phyloP scores from a whole-genome alignment of 1,140 invertebrate species.

The Chironomus tepperi region DNA sequence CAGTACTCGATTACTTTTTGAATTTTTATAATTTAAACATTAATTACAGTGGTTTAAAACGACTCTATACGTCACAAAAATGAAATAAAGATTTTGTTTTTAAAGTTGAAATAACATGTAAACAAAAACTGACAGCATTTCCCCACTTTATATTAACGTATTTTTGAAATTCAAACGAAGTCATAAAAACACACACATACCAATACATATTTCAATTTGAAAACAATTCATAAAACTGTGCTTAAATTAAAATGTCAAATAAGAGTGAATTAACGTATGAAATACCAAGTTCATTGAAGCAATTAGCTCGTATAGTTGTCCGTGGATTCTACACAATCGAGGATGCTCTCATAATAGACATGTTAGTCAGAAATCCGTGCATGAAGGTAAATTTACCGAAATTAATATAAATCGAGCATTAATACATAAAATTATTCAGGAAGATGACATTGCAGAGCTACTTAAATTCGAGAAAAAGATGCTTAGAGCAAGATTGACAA shows the following conservation, averaged over 20 bases:
- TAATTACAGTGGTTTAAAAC: too few relatives aligned
- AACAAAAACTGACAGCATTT: too few relatives aligned
- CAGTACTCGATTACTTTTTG: too few relatives aligned
- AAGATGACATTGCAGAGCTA: constrained; percentile 90
- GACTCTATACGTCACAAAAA: too few relatives aligned
- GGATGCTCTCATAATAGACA: constrained; percentile 88
- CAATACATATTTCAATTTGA: too few relatives aligned
- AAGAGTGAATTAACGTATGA: constrained; percentile 41
- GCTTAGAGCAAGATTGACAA: constrained; percentile 75
- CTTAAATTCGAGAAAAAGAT: constrained; percentile 93
- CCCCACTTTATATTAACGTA: too few relatives aligned
- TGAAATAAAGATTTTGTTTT: too few relatives aligned
- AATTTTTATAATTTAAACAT: too few relatives aligned
- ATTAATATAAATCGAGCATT: constrained; percentile 24
- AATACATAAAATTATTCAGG: constrained; percentile 43
- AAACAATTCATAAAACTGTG: too few relatives aligned
- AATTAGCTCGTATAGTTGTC: constrained; percentile 80
- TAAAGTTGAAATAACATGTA: too few relatives aligned
- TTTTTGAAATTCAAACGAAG: too few relatives aligned
- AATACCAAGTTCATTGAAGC: constrained; percentile 82
- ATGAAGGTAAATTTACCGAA: constrained; percentile 38
- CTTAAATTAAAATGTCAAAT: neutral
- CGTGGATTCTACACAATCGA: constrained; percentile 89
- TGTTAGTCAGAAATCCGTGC: constrained; percentile 89
- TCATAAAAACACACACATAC: too few relatives aligned